Conservation (phyloP, 2,888 invertebrate genomes). For the Amblyjoppa fuscipennis region DNA sequence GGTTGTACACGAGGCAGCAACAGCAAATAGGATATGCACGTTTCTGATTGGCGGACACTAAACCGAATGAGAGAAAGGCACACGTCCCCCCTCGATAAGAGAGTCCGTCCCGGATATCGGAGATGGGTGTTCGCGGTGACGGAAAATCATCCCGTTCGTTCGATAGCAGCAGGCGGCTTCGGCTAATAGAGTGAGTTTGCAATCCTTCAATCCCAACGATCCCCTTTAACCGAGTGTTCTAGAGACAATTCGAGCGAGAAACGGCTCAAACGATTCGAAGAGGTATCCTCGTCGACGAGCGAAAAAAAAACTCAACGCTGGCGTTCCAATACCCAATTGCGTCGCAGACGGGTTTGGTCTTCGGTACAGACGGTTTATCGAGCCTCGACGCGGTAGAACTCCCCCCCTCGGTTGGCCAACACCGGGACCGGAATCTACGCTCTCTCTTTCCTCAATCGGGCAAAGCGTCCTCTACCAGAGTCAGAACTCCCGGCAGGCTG, state of each 20-base stretch:
- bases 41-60: slow-evolving; percentile 20
- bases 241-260: slow-evolving; percentile 65
- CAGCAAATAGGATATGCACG: slow-evolving; percentile 58
- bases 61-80: slow-evolving; percentile 25
- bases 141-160: slow-evolving; percentile 42
- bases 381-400: slow-evolving; percentile 42
- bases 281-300: slow-evolving; percentile 1
- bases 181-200: slow-evolving; percentile 69
- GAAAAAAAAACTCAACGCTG: slow-evolving; percentile 42
- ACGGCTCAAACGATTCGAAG: slow-evolving; percentile 14
- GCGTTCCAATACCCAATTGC: slow-evolving; percentile 60
- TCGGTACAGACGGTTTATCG: slow-evolving; percentile 21
- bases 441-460: slow-evolving; percentile 31
- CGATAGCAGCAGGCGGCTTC: slow-evolving; percentile 34
- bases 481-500: slow-evolving; percentile 59
- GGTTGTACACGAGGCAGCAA: slow-evolving; percentile 31
- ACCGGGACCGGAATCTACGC: slow-evolving; percentile 26
- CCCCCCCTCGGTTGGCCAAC: slow-evolving; percentile 17
- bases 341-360: slow-evolving; percentile 53
- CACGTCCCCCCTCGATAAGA: slow-evolving; percentile 29
- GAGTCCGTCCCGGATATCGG: slow-evolving; percentile 33
- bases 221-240: slow-evolving; percentile 74
- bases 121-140: slow-evolving; percentile 43
- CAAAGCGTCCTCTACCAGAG: slow-evolving; percentile 41
- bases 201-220: slow-evolving; percentile 47